phyloP scores from a whole-genome alignment of 2,797 vertebrate species.

The Chelonia mydas region DNA sequence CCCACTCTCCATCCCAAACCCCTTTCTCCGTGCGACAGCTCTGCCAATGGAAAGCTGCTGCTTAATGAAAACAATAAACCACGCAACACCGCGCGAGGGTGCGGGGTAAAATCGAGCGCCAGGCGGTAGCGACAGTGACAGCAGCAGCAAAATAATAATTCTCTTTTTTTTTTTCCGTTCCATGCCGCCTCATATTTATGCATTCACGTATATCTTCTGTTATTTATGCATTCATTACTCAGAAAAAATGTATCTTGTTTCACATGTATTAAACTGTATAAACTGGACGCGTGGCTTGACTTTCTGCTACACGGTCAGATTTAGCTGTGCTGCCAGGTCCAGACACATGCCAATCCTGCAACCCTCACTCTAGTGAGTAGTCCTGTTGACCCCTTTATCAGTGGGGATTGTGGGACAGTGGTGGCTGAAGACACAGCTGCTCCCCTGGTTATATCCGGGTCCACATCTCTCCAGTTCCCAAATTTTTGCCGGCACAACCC shows the following conservation, averaged over 20 bases:
- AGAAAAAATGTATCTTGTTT: conserved; percentile 73
- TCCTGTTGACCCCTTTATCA: background rate
- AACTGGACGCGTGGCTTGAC: conserved; percentile 72
- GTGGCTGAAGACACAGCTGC: background rate
- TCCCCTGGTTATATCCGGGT: background rate
- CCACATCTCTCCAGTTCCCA: background rate
- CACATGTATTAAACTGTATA: conserved; percentile 77
- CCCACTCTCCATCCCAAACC: background rate
- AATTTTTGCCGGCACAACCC: background rate
- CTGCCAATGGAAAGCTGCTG: background rate
- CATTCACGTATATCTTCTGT: conserved; percentile 75
- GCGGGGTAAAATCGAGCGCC: background rate
- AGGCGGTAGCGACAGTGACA: background rate
- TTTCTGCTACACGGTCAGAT: conserved; percentile 1
- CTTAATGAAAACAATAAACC: background rate
- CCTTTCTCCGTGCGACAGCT: background rate
- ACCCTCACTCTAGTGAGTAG: background rate
- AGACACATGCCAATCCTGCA: background rate
- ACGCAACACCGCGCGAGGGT: fast-evolving
- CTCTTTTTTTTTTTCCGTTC: background rate
- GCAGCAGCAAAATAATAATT: background rate
- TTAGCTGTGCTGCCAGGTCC: background rate
- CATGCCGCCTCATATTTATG: conserved; percentile 69
- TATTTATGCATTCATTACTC: conserved; percentile 74
- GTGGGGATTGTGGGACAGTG: background rate